Percentiles rank a stretch among this genome's conserved stretches.
phyloP scores from a whole-genome alignment of 2,113 vertebrate genomes.

The Passer montanus region DNA sequence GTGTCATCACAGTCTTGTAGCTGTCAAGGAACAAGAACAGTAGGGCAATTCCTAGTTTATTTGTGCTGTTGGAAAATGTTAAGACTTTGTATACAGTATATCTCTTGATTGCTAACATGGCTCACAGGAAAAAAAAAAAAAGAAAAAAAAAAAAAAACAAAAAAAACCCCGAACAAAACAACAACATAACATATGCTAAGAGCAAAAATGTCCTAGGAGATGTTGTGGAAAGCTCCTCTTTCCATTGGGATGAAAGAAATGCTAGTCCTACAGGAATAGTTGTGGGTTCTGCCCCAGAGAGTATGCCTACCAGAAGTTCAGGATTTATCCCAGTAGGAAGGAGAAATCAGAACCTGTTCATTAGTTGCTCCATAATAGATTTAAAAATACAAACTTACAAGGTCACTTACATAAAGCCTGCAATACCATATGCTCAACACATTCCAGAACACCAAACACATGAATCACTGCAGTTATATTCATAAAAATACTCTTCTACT shows the following conservation, averaged over 20 bases:
- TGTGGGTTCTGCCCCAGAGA: not conserved
- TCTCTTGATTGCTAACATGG: not conserved
- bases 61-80: not conserved
- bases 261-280: not conserved
- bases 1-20: not conserved
- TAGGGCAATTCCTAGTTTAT: not conserved
- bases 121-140: not conserved
- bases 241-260: not conserved
- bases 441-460: conserved; percentile 68
- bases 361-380: conserved; percentile 62
- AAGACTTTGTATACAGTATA: not conserved
- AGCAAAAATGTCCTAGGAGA: not conserved
- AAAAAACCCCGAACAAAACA: not conserved
- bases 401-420: conserved; percentile 65
- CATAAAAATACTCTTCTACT: conserved; percentile 65
- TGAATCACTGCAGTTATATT: conserved; percentile 69
- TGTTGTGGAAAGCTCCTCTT: not conserved
- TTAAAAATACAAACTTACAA: conserved; percentile 61
- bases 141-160: not conserved
- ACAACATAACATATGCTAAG: not conserved
- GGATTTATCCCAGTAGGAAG: not conserved
- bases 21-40: not conserved
- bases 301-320: not conserved
- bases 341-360: conserved; percentile 50
- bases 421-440: conserved; percentile 65